Evolutionary conservation across 2,888 invertebrate species (phyloP).

Genomic region (Melinaea marsaeus): DNA sequence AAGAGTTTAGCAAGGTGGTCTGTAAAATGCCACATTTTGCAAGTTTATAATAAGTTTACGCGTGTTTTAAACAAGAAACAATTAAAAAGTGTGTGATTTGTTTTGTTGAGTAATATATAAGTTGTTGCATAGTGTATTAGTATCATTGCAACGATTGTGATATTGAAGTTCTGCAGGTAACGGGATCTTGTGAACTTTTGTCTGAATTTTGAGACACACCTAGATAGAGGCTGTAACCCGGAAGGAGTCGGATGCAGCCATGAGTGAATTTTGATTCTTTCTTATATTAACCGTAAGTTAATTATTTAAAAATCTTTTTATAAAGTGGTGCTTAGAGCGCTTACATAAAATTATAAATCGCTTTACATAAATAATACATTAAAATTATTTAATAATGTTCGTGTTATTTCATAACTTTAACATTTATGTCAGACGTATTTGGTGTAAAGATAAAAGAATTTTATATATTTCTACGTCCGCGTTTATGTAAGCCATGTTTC

Average conservation of each 20-base stretch:
- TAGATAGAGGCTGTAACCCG: constrained; percentile 49
- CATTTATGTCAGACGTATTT: background rate
- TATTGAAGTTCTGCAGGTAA: constrained; percentile 48
- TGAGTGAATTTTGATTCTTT: constrained; percentile 47
- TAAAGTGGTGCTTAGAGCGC: background rate
- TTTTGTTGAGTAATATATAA: constrained; percentile 5
- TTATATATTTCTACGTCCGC: constrained; percentile 3
- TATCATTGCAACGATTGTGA: constrained; percentile 30
- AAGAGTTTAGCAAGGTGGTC: constrained; percentile 53
- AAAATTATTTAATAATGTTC: constrained; percentile 3
- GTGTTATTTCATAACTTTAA: background rate
- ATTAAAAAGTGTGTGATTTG: constrained; percentile 21
- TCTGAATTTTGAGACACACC: constrained; percentile 63
- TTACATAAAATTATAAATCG: background rate
- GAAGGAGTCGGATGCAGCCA: constrained; percentile 52
- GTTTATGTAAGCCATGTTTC: constrained; percentile 10
- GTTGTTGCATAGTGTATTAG: constrained; percentile 27
- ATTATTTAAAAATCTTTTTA: background rate
- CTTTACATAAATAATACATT: background rate
- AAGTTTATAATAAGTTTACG: constrained; percentile 28
- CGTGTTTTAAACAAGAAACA: constrained; percentile 24
- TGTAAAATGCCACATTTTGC: constrained; percentile 33
- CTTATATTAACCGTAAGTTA: constrained; percentile 36
- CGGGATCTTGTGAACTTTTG: constrained; percentile 63
- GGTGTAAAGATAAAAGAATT: background rate